phyloP scores from a whole-genome alignment of 35 echinoderm and acorn worm genomes.

The Chiridota heheva region DNA sequence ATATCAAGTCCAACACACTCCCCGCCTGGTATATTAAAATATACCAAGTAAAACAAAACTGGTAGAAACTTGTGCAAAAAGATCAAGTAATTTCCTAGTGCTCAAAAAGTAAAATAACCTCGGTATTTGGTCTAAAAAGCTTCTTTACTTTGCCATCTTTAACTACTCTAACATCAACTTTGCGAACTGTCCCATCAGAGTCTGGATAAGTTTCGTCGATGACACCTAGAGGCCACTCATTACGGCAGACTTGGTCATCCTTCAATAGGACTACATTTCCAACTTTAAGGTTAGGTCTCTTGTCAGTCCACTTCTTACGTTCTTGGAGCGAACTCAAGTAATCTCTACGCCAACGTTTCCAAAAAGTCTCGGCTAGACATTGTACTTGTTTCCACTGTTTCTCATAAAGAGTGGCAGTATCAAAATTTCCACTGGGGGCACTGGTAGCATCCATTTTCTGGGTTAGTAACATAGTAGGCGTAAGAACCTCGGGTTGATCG shows the following conservation, averaged over 20 bases:
- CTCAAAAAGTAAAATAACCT: background rate
- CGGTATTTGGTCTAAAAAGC: constrained; percentile 12
- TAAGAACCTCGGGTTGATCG: constrained; percentile 23
- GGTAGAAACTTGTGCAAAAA: background rate
- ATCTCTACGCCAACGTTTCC: constrained; percentile 54
- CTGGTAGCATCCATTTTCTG: constrained; percentile 27
- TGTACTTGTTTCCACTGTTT: constrained; percentile 49
- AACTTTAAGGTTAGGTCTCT: constrained; percentile 9
- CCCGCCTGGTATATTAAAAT: constrained; percentile 29
- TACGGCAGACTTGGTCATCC: constrained; percentile 23
- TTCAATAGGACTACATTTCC: constrained; percentile 56
- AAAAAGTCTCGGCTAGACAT: constrained; percentile 29
- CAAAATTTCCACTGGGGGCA: constrained; percentile 29
- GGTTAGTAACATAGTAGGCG: constrained; percentile 41
- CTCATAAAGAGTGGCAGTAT: background rate
- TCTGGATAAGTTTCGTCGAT: constrained; percentile 8
- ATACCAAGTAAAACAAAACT: background rate
- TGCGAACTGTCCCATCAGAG: constrained; percentile 36
- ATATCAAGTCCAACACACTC: constrained; percentile 30
- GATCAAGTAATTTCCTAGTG: background rate
- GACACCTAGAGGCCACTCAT: constrained; percentile 41
- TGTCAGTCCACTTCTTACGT: constrained; percentile 44
- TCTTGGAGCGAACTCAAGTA: constrained; percentile 31
- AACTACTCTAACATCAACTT: constrained; percentile 35
- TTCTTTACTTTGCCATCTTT: constrained; percentile 5